Conservation (phyloP, 2,113 vertebrate species). For the Rhea pennata region DNA sequence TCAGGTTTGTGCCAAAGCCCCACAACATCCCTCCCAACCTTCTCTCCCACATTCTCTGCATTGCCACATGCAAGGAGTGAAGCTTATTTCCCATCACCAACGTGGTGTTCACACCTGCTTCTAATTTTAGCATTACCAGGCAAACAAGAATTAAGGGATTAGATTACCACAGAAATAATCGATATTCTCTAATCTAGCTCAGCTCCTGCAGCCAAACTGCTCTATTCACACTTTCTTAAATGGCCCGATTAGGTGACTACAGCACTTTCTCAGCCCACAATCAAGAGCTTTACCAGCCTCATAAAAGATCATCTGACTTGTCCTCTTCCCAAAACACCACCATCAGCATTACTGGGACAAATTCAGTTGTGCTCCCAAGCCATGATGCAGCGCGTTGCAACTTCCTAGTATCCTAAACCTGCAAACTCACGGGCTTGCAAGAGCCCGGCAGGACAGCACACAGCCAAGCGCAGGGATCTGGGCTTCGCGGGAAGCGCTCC, state of each 20-base stretch:
- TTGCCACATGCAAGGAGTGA: fast-evolving
- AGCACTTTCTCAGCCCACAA: background rate
- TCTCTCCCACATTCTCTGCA: fast-evolving
- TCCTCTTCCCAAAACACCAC: background rate
- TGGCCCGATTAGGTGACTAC: fast-evolving
- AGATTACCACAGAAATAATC: background rate
- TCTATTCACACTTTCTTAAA: background rate
- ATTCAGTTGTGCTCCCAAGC: background rate
- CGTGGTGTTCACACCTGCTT: background rate
- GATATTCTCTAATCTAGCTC: background rate
- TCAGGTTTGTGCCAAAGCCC: background rate
- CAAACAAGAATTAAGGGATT: background rate
- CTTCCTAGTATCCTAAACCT: fast-evolving
- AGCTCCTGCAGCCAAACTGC: background rate
- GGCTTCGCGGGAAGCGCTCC: background rate
- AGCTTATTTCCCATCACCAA: fast-evolving
- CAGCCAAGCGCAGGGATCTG: background rate
- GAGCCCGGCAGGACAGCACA: fast-evolving
- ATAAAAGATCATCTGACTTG: background rate
- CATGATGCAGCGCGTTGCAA: fast-evolving
- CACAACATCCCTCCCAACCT: background rate
- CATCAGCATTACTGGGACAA: background rate
- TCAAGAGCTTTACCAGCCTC: background rate
- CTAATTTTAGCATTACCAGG: fast-evolving
- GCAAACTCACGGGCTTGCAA: fast-evolving